Percentiles rank a stretch among this genome's conserved stretches.
Conservation (phyloP, 2,888 invertebrate species). For the Amorpha juglandis region DNA sequence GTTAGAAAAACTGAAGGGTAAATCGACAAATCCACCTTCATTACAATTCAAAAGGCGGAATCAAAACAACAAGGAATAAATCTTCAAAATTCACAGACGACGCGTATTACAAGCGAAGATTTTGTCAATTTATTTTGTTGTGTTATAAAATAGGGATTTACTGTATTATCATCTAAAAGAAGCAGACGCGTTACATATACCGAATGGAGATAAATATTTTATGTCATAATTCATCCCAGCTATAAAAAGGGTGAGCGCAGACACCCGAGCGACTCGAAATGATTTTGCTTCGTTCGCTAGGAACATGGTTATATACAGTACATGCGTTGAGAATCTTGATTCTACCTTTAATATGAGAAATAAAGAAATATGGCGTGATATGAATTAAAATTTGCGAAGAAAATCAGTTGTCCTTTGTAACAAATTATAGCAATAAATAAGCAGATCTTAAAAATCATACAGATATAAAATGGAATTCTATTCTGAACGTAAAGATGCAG, state of each 20-base stretch:
- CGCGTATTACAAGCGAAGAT: conserved; percentile 20
- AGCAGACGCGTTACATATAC: conserved; percentile 71
- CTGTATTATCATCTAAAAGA: conserved; percentile 71
- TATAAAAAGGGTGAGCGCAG: conserved; percentile 73
- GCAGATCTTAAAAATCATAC: not conserved
- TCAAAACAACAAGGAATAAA: conserved; percentile 12
- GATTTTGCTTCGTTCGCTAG: conserved; percentile 61
- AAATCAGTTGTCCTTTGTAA: not conserved
- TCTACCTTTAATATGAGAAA: conserved; percentile 58
- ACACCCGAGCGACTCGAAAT: conserved; percentile 60
- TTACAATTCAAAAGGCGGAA: conserved; percentile 18
- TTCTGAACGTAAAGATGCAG: too few relatives aligned
- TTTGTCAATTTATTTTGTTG: conserved; percentile 60
- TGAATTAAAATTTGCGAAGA: conserved; percentile 9
- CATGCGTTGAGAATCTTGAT: conserved; percentile 53
- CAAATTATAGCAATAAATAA: not conserved
- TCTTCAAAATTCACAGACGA: conserved; percentile 24
- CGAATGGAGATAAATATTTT: conserved; percentile 77
- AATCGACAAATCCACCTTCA: conserved; percentile 8
- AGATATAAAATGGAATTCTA: too few relatives aligned
- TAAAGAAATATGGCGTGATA: conserved; percentile 46
- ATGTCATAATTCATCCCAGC: conserved; percentile 76
- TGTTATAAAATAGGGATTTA: conserved; percentile 67
- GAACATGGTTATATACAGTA: conserved; percentile 51
- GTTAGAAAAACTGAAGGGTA: conserved; percentile 1